These are phyloP conservation scores for Antechinus flavipes DNA, from an alignment of 2,113 vertebrate species.

Conservation along the genomic window DNA sequence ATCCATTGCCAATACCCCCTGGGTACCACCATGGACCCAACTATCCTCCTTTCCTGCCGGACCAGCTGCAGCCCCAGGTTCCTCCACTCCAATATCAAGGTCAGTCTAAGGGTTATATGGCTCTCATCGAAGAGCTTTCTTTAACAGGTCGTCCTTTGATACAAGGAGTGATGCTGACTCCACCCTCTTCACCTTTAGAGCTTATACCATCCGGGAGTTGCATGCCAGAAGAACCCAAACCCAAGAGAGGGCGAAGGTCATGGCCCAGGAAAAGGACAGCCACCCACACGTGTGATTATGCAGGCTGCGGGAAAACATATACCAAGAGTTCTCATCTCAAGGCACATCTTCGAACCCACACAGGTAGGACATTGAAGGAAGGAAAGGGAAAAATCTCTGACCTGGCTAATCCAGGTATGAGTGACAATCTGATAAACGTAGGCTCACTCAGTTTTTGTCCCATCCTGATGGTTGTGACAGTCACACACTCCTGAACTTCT, in stretches of 20 bases:
- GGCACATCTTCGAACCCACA: slow-evolving; percentile 97
- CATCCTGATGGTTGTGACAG: slow-evolving; percentile 64
- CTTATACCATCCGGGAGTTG: slow-evolving; percentile 90
- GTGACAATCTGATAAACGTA: not conserved
- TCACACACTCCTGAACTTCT: slow-evolving; percentile 53
- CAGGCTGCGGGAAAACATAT: slow-evolving; percentile 98
- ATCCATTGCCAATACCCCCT: slow-evolving; percentile 87
- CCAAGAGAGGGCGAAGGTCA: slow-evolving; percentile 95
- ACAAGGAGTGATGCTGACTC: slow-evolving; percentile 70
- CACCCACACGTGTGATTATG: slow-evolving; percentile 97
- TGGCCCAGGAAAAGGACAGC: slow-evolving; percentile 98
- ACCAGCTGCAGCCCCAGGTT: slow-evolving; percentile 86
- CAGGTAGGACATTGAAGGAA: slow-evolving; percentile 86
- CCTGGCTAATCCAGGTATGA: rapidly evolving
- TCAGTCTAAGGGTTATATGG: slow-evolving; percentile 84
- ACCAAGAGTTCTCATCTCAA: slow-evolving; percentile 99
- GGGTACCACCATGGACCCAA: slow-evolving; percentile 89
- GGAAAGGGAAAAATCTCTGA: not conserved
- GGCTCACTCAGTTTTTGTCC: slow-evolving; percentile 55
- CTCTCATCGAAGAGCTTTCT: slow-evolving; percentile 55
- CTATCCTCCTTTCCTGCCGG: slow-evolving; percentile 89
- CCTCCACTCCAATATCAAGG: slow-evolving; percentile 92
- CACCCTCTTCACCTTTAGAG: slow-evolving; percentile 87
- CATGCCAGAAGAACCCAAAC: slow-evolving; percentile 93
- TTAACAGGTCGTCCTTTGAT: not conserved